A percentile compares a stretch with the other conserved stretches of the same genome.
phyloP scores from a whole-genome alignment of 64 coral and sea anemone species.

The Montipora sp. region DNA sequence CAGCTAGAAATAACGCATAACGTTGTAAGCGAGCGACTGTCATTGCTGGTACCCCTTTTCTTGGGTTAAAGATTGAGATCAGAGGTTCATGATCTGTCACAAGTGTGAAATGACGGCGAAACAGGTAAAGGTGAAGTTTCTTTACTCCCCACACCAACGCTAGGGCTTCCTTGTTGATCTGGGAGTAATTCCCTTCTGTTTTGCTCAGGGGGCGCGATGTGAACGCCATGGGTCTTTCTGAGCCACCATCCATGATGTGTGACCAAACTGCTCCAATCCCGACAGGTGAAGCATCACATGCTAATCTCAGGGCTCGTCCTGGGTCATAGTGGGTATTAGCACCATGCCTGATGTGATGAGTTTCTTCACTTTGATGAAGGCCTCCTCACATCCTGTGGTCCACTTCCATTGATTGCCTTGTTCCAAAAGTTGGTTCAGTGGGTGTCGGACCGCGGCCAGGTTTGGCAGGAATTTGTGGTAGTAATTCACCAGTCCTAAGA shows the following conservation, averaged over 20 bases:
- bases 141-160: background rate
- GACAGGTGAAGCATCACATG: background rate
- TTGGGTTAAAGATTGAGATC: too few species aligned
- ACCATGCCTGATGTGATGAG: background rate
- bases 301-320: background rate
- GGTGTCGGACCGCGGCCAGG: background rate
- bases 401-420: too few species aligned
- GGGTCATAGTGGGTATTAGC: conserved; percentile 19
- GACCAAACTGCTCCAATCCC: background rate
- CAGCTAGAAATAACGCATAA: too few species aligned
- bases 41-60: too few species aligned
- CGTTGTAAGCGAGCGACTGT: too few species aligned
- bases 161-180: background rate
- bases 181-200: too few species aligned
- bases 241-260: background rate
- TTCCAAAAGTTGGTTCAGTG: background rate
- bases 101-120: too few species aligned
- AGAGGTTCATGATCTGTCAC: too few species aligned
- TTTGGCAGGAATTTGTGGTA: too few species aligned
- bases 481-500: background rate
- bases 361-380: background rate
- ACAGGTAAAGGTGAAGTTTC: too few species aligned
- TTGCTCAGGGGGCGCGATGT: too few species aligned
- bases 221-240: too few species aligned
- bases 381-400: background rate